Conservation (phyloP, 2,113 vertebrate species). For the Diadophis punctatus region DNA sequence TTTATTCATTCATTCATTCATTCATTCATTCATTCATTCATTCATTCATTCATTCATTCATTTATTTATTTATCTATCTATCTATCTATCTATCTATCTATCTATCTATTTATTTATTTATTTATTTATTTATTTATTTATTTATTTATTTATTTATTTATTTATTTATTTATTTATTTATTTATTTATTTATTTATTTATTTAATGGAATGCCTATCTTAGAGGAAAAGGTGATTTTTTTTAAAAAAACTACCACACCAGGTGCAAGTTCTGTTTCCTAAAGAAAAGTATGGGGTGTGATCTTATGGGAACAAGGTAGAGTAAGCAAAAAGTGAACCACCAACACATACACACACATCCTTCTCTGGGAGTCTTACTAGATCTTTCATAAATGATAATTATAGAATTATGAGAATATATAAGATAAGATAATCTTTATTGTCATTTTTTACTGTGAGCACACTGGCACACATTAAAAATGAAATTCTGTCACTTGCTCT, state of each 20-base stretch:
- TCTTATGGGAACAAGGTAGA: not conserved
- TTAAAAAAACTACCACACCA: not conserved
- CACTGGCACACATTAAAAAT: not conserved
- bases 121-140: too few relatives aligned
- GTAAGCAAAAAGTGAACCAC: not conserved
- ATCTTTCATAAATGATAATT: not conserved
- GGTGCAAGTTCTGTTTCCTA: too few relatives aligned
- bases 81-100: too few relatives aligned
- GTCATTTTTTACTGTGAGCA: not conserved
- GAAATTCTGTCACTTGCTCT: not conserved
- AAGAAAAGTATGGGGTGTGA: too few relatives aligned
- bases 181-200: too few relatives aligned
- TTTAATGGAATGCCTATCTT: not conserved
- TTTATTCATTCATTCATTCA: too few relatives aligned
- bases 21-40: too few relatives aligned
- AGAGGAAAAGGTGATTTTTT: not conserved
- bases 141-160: too few relatives aligned
- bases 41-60: too few relatives aligned
- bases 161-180: too few relatives aligned
- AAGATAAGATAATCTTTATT: not conserved
- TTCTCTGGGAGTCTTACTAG: not conserved
- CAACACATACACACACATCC: not conserved
- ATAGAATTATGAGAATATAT: not conserved
- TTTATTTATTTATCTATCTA: too few relatives aligned
- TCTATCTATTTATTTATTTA: too few relatives aligned